These are phyloP conservation scores for Indri indri DNA, from an alignment of 2,113 vertebrate species.

Conservation along the genomic window DNA sequence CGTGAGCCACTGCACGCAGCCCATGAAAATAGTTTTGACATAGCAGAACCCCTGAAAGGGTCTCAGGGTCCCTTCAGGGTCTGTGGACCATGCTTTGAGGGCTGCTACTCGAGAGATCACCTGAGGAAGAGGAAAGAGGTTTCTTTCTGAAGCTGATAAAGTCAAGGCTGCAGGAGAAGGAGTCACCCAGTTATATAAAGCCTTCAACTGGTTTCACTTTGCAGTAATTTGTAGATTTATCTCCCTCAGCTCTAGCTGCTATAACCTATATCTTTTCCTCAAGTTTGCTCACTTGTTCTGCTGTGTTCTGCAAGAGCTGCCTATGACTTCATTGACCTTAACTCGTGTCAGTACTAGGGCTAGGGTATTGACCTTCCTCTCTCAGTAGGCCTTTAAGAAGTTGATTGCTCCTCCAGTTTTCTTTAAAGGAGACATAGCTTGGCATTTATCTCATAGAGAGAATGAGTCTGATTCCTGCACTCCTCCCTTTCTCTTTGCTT, in stretches of 20 bases:
- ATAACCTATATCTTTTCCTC: neutral
- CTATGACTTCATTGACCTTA: neutral
- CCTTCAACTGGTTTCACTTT: neutral
- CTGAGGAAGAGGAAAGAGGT: neutral
- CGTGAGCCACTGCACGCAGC: neutral
- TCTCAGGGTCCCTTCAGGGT: neutral
- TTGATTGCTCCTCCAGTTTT: neutral
- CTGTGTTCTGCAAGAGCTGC: neutral
- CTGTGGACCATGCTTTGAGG: neutral
- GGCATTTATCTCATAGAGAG: constrained; percentile 44
- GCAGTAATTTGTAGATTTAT: constrained; percentile 14
- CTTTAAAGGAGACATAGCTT: neutral
- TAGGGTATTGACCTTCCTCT: neutral
- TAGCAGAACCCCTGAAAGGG: neutral
- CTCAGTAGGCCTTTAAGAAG: neutral
- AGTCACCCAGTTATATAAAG: neutral
- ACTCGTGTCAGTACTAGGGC: neutral
- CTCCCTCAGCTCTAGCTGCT: neutral
- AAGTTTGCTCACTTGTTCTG: neutral
- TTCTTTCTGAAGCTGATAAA: constrained; percentile 39
- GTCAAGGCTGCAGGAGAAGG: constrained; percentile 2
- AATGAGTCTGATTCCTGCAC: neutral
- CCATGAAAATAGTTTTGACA: neutral
- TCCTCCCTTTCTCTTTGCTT: neutral
- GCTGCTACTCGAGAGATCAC: neutral